A percentile compares a stretch with the other conserved stretches of the same genome.
phyloP scores from a whole-genome alignment of 2,797 vertebrate genomes.

The Sebastes jordani region DNA sequence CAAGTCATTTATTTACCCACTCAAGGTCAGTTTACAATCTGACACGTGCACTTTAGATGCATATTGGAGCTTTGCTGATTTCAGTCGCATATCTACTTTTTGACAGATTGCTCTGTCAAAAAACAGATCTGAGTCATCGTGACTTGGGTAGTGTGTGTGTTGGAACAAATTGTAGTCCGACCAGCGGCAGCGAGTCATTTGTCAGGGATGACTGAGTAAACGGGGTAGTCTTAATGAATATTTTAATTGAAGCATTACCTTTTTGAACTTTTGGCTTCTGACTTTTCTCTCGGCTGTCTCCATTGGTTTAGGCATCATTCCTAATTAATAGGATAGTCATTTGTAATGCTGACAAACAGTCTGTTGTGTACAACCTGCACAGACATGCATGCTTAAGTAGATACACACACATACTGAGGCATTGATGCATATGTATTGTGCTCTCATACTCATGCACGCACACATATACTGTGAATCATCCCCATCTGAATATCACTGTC shows the following conservation, averaged over 20 bases:
- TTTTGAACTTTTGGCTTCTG: constrained; percentile 63
- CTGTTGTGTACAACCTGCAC: constrained; percentile 4
- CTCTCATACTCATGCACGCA: neutral
- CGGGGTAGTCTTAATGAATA: constrained; percentile 64
- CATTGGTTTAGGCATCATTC: constrained; percentile 42
- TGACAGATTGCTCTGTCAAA: constrained; percentile 26
- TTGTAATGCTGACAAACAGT: constrained; percentile 42
- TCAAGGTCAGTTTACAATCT: constrained; percentile 28
- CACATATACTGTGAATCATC: neutral
- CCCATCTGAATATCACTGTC: constrained; percentile 27
- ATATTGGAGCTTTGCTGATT: constrained; percentile 9
- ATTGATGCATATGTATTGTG: neutral
- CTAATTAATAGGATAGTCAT: constrained; percentile 52
- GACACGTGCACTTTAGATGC: constrained; percentile 35
- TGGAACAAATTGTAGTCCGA: constrained; percentile 34
- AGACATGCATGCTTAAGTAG: constrained; percentile 11
- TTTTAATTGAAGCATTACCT: constrained; percentile 71
- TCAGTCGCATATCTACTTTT: constrained; percentile 7
- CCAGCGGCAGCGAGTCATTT: constrained; percentile 41
- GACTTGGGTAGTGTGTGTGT: constrained; percentile 15
- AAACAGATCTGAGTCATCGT: constrained; percentile 7
- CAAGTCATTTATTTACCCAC: constrained; percentile 29
- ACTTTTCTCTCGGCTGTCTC: constrained; percentile 47
- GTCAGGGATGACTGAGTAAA: constrained; percentile 59
- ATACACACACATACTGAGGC: neutral